phyloP scores from a whole-genome alignment of 2,113 vertebrate genomes.

The Burhinus bistriatus region DNA sequence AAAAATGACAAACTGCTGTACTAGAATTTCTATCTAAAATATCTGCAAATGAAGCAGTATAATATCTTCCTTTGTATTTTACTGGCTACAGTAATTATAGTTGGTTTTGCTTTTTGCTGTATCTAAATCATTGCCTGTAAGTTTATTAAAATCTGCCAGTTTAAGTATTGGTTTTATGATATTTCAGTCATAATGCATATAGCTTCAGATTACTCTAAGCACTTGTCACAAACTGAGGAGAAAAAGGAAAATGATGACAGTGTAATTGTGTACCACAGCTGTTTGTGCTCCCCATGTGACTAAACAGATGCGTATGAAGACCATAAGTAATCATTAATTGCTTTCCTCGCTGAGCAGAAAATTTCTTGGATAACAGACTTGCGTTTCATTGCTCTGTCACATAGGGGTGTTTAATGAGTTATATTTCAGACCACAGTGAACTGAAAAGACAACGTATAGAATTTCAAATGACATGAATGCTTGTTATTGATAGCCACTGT shows the following conservation, averaged over 20 bases:
- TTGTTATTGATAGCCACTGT: not conserved
- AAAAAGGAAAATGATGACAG: not conserved
- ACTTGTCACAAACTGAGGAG: not conserved
- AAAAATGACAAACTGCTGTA: not conserved
- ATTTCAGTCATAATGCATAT: not conserved
- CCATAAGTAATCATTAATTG: not conserved
- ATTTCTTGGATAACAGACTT: not conserved
- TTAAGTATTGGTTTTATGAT: not conserved
- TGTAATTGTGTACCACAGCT: not conserved
- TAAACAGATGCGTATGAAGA: constrained; percentile 3
- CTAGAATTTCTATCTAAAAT: not conserved
- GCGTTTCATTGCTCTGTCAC: not conserved
- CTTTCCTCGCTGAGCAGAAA: not conserved
- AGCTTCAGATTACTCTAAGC: not conserved
- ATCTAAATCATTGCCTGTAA: not conserved
- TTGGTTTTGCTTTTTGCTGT: not conserved
- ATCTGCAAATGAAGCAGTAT: not conserved
- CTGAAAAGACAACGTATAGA: not conserved
- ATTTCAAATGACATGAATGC: not conserved
- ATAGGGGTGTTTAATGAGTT: not conserved
- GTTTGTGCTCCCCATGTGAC: not conserved
- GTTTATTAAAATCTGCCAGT: not conserved
- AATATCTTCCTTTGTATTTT: not conserved
- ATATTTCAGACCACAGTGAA: not conserved
- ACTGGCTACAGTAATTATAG: not conserved